Conservation (phyloP, 2,113 vertebrate species). For the Trochalopteron elliotii region DNA sequence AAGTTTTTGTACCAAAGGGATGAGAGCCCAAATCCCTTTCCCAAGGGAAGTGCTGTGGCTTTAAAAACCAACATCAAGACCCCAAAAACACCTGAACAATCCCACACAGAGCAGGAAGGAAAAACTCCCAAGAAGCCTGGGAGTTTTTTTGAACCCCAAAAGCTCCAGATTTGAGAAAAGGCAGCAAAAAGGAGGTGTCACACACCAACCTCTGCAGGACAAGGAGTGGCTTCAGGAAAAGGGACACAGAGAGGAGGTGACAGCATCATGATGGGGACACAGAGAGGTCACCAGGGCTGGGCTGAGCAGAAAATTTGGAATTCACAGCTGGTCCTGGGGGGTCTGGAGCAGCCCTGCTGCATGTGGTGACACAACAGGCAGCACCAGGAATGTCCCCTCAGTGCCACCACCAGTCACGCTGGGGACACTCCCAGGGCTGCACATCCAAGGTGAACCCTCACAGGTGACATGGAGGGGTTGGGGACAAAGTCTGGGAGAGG, state of each 20-base stretch:
- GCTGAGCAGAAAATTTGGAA: neutral
- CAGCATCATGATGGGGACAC: neutral
- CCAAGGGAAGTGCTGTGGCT: neutral
- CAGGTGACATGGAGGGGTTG: neutral
- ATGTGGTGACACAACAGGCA: neutral
- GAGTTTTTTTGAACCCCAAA: neutral
- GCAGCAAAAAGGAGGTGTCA: neutral
- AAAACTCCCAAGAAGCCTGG: too few species aligned
- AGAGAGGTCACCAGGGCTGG: neutral
- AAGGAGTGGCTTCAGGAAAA: neutral
- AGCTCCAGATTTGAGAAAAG: neutral
- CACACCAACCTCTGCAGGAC: neutral
- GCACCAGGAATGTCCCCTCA: neutral
- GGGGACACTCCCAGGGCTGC: neutral
- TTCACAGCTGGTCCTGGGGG: slow-evolving; percentile 43
- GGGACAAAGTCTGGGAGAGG: neutral
- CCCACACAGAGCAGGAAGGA: neutral
- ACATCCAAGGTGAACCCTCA: neutral
- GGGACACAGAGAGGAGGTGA: neutral
- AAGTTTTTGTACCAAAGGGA: neutral
- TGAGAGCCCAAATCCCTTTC: neutral
- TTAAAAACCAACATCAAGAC: neutral
- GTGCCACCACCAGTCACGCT: neutral
- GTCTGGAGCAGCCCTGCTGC: neutral
- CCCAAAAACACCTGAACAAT: neutral